phyloP scores from a whole-genome alignment of 2,888 invertebrate species.

The Eristalis pertinax region DNA sequence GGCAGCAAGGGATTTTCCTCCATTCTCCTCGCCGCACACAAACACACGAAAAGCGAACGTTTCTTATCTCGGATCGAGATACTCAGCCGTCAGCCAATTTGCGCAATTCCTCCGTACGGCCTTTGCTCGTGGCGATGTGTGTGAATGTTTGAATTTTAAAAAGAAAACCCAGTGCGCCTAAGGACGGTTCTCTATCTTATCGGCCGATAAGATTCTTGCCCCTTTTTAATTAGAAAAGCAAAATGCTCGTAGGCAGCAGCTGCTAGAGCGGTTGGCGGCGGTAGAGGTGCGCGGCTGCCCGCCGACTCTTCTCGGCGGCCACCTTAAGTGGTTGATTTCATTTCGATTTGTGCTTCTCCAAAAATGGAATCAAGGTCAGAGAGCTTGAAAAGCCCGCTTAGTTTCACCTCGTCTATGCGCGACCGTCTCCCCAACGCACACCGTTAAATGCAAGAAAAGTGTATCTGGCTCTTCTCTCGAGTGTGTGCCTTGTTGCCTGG shows the following conservation, averaged over 20 bases:
- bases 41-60: neutral
- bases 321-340: slow-evolving; percentile 8
- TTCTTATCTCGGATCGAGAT: neutral
- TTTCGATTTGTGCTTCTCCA: slow-evolving; percentile 41
- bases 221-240: slow-evolving; percentile 30
- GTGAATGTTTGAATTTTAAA: neutral
- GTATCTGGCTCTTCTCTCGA: slow-evolving; percentile 5
- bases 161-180: slow-evolving; percentile 11
- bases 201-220: slow-evolving; percentile 29
- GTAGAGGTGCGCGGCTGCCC: too few relatives aligned
- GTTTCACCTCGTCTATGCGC: slow-evolving; percentile 61
- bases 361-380: slow-evolving; percentile 66
- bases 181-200: slow-evolving; percentile 37
- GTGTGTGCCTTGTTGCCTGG: slow-evolving; percentile 36
- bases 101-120: slow-evolving; percentile 8
- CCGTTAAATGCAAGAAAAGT: slow-evolving; percentile 50
- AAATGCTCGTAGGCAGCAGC: neutral
- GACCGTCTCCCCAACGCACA: slow-evolving; percentile 2
- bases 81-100: slow-evolving; percentile 9
- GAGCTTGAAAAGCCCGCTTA: slow-evolving; percentile 42
- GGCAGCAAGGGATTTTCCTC: neutral
- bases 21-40: neutral
- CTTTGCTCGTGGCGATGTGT: neutral
- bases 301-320: neutral
- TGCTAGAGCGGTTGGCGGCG: neutral